Conservation (phyloP, 2,797 vertebrate species). For the Pangasius larnaudii region DNA sequence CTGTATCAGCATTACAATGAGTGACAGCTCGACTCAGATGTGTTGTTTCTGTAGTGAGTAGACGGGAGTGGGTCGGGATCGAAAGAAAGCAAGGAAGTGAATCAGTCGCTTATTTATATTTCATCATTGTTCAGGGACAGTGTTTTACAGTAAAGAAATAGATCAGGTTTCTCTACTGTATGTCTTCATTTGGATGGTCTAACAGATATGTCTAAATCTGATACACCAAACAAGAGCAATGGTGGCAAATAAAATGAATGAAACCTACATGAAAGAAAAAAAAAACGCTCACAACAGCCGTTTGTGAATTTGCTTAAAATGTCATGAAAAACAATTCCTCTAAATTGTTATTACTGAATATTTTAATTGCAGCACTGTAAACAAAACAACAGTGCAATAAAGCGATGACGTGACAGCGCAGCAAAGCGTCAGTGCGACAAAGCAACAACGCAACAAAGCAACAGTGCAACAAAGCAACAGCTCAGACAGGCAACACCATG, state of each 20-base stretch:
- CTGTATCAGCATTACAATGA: neutral
- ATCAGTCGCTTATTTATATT: neutral
- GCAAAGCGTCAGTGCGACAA: neutral
- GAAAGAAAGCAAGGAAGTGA: neutral
- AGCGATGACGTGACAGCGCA: neutral
- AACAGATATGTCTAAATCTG: neutral
- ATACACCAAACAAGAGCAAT: neutral
- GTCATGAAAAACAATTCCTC: neutral
- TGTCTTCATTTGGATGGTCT: too few relatives aligned
- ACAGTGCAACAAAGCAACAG: neutral
- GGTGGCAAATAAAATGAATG: neutral
- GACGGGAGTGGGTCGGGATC: neutral
- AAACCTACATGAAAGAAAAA: neutral
- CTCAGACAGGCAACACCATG: neutral
- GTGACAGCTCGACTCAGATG: neutral
- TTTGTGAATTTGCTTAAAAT: neutral
- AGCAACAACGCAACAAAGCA: neutral
- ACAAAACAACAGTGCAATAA: too few relatives aligned
- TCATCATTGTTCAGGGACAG: neutral
- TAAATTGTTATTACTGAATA: neutral
- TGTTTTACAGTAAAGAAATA: neutral
- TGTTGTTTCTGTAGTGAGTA: neutral
- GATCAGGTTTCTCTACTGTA: neutral
- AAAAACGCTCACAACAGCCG: neutral
- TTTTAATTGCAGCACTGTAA: neutral